These are phyloP conservation scores for Aromia moschata DNA, from an alignment of 2,888 invertebrate genomes.

Conservation along the genomic window DNA sequence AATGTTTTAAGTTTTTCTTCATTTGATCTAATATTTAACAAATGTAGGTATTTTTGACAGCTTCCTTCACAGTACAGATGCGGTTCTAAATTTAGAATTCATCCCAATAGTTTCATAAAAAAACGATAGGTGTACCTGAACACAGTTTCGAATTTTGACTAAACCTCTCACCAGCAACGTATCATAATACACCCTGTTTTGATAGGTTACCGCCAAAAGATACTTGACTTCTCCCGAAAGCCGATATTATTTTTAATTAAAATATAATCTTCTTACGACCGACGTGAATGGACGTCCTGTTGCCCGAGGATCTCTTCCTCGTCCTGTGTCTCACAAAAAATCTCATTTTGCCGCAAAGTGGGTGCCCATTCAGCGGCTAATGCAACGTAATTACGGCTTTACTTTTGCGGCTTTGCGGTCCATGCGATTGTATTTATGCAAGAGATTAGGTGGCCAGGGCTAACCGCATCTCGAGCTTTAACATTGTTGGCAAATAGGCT, in stretches of 20 bases:
- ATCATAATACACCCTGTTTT: constrained; percentile 28
- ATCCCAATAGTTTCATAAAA: too few species aligned
- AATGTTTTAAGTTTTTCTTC: too few species aligned
- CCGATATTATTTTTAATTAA: constrained; percentile 39
- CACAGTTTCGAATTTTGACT: background rate
- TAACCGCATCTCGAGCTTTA: constrained; percentile 49
- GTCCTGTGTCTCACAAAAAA: constrained; percentile 25
- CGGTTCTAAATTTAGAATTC: too few species aligned
- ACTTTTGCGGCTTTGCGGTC: constrained; percentile 41
- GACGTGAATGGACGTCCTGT: constrained; percentile 10
- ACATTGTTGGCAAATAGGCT: constrained; percentile 46
- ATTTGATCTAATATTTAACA: too few species aligned
- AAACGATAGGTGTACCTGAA: background rate
- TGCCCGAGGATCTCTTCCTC: constrained; percentile 12
- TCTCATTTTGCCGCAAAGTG: constrained; percentile 34
- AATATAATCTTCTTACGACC: constrained; percentile 26
- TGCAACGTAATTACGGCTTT: constrained; percentile 43
- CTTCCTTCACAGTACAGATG: too few species aligned
- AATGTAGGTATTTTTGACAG: too few species aligned
- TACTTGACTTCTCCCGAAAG: constrained; percentile 36
- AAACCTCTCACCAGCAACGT: background rate
- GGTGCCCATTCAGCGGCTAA: constrained; percentile 31
- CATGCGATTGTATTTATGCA: constrained; percentile 49
- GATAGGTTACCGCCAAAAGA: constrained; percentile 33
- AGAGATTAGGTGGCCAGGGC: constrained; percentile 46